phyloP scores from a whole-genome alignment of 2,797 vertebrate species.

The Sebastes baramenuke region DNA sequence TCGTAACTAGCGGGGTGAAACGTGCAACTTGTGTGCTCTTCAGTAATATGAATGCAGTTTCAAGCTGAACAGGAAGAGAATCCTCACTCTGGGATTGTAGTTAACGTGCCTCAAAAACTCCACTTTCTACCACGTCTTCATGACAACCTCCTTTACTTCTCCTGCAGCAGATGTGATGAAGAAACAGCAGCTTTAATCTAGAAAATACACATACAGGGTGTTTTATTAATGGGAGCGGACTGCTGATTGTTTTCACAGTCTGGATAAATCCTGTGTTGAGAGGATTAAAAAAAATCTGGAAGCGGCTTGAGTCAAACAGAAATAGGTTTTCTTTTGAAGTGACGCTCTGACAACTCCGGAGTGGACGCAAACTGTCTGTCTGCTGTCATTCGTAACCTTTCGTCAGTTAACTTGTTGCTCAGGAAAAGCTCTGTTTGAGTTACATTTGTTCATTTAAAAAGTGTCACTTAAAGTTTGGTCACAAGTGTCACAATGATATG shows the following conservation, averaged over 20 bases:
- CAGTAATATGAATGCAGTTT: neutral
- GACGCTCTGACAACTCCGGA: neutral
- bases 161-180: neutral
- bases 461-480: too few relatives aligned
- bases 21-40: too few relatives aligned
- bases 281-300: neutral
- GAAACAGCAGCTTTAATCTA: neutral
- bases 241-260: neutral
- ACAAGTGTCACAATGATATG: too few relatives aligned
- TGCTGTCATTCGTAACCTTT: neutral
- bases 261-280: conserved; percentile 5
- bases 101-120: neutral
- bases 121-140: neutral
- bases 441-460: too few relatives aligned
- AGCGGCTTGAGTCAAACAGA: neutral
- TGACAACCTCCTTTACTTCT: conserved; percentile 1
- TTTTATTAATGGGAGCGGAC: neutral
- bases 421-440: neutral
- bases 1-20: neutral
- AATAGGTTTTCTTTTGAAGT: neutral
- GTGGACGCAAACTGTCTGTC: neutral
- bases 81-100: neutral
- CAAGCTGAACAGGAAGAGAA: neutral
- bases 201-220: neutral
- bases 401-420: neutral